phyloP scores from a whole-genome alignment of 2,797 vertebrate species.

The Poeciliopsis paucimaculata region DNA sequence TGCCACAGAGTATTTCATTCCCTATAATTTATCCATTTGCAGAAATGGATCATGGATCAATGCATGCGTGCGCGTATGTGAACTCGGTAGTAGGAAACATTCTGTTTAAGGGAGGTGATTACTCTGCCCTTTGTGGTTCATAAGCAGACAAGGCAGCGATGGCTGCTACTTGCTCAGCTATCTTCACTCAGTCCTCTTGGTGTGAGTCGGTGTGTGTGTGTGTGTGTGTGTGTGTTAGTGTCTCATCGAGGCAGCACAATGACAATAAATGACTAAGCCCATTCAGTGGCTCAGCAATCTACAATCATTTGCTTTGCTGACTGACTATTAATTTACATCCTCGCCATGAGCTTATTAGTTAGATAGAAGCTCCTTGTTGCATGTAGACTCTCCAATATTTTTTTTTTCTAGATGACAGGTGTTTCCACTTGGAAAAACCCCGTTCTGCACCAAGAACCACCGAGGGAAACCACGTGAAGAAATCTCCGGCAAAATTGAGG shows the following conservation, averaged over 20 bases:
- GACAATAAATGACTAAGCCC: not conserved
- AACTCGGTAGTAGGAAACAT: conserved; percentile 59
- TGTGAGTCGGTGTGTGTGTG: conserved; percentile 16
- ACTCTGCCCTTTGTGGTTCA: conserved; percentile 62
- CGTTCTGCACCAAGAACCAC: no score
- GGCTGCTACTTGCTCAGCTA: conserved; percentile 54
- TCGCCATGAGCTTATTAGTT: not conserved
- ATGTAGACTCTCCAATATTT: not conserved
- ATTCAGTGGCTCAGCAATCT: not conserved
- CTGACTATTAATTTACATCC: not conserved
- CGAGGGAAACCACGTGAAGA: no score
- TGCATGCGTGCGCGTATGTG: conserved; percentile 14
- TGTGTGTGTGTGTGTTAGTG: conserved; percentile 2
- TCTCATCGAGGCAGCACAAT: not conserved
- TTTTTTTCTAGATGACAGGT: not conserved
- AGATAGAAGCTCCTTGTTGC: not conserved
- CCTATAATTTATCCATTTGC: conserved; percentile 67
- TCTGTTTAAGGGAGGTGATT: conserved; percentile 68
- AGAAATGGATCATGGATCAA: conserved; percentile 47
- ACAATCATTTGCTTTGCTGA: conserved; percentile 12
- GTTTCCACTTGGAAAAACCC: not conserved
- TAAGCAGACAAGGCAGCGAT: conserved; percentile 60
- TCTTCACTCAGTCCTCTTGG: conserved; percentile 47
- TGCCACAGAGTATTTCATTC: conserved; percentile 56
- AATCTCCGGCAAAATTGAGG: not conserved